A percentile compares a stretch with the other conserved stretches of the same genome.
Evolutionary conservation across 1,140 invertebrate genomes (phyloP).

Genomic region (Zaprionus tsacasi): DNA sequence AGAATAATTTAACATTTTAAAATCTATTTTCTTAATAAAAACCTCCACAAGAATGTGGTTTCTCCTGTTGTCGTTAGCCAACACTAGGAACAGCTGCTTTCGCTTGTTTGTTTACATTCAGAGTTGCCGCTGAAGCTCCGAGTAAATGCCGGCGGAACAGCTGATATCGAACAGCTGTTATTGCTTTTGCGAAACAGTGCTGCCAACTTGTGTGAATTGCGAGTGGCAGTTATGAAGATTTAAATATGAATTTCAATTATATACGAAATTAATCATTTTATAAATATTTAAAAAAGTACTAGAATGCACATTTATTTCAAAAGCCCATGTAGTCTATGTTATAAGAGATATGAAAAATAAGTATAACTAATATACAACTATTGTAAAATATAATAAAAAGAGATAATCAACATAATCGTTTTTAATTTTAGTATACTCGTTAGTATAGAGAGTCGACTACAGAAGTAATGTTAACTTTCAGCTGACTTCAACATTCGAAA

Average conservation of each 20-base stretch:
- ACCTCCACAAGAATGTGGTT: constrained; percentile 9
- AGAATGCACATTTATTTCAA: neutral
- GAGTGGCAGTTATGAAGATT: neutral
- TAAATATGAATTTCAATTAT: neutral
- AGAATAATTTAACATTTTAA: neutral
- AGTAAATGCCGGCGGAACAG: constrained; percentile 18
- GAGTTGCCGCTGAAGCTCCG: constrained; percentile 31
- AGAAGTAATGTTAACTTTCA: too few species aligned
- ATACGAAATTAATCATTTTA: neutral
- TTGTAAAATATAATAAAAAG: too few species aligned
- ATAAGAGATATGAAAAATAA: neutral
- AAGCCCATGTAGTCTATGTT: too few species aligned
- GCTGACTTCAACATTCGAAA: too few species aligned
- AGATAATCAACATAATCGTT: too few species aligned
- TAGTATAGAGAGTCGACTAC: too few species aligned
- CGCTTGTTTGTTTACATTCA: constrained; percentile 51
- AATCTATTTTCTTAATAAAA: neutral
- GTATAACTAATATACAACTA: too few species aligned
- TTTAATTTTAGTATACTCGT: too few species aligned
- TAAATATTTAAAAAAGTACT: neutral
- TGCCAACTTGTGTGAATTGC: constrained; percentile 28
- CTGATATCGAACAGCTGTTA: too few species aligned
- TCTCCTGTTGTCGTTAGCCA: neutral
- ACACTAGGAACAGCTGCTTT: constrained; percentile 50
- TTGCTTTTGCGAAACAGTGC: constrained; percentile 21